These are phyloP conservation scores for Chelon auratus DNA, from an alignment of 2,797 vertebrate species.

Conservation along the genomic window DNA sequence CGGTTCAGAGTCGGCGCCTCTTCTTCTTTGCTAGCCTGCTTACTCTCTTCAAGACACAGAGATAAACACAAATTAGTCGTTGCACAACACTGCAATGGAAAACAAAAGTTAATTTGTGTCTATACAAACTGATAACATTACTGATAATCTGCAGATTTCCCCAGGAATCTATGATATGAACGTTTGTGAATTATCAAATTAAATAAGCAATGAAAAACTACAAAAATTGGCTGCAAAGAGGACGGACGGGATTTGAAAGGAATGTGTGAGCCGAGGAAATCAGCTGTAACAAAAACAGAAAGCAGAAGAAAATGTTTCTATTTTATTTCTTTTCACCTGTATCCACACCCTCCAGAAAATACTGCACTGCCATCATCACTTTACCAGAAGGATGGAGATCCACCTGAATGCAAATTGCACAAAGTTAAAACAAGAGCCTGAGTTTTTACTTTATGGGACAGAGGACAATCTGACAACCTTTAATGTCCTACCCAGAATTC, in stretches of 20 bases:
- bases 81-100: conserved; percentile 20
- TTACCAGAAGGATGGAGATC: conserved; percentile 97
- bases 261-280: neutral
- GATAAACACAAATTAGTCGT: conserved; percentile 28
- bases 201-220: conserved; percentile 4
- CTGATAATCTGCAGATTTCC: neutral
- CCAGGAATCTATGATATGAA: neutral
- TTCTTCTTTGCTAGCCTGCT: conserved; percentile 85
- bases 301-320: neutral
- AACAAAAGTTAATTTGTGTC: conserved; percentile 18
- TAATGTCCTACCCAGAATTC: conserved; percentile 94
- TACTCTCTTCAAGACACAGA: conserved; percentile 83
- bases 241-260: neutral
- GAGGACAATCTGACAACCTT: conserved; percentile 5
- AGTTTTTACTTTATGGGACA: conserved; percentile 4
- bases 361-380: conserved; percentile 98
- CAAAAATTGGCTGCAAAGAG: neutral
- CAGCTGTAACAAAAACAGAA: neutral
- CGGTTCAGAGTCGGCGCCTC: conserved; percentile 90
- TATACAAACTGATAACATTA: neutral
- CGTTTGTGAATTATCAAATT: conserved; percentile 13
- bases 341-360: conserved; percentile 93
- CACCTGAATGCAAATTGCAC: conserved; percentile 83
- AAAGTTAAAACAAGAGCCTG: conserved; percentile 29
- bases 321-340: conserved; percentile 72